These are phyloP conservation scores for Syritta pipiens DNA, from an alignment of 2,888 invertebrate species.

Conservation along the genomic window DNA sequence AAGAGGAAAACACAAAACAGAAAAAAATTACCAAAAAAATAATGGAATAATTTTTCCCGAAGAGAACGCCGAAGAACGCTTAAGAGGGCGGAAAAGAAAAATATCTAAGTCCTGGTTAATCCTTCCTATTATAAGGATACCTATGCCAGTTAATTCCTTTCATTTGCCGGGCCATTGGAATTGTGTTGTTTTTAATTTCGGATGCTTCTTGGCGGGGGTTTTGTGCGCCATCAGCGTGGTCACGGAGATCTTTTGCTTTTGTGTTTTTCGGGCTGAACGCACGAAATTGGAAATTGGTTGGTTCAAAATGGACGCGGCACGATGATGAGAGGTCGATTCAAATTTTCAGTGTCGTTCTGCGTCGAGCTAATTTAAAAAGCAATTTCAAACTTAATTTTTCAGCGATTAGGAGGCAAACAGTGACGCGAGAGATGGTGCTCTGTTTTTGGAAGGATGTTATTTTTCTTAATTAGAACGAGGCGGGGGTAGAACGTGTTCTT, in stretches of 20 bases:
- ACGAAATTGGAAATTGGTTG: slow-evolving; percentile 23
- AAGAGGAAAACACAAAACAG: slow-evolving; percentile 70
- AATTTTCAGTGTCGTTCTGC: slow-evolving; percentile 18
- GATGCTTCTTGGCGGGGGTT: slow-evolving; percentile 5
- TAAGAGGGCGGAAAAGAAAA: slow-evolving; percentile 62
- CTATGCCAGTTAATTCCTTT: slow-evolving; percentile 53
- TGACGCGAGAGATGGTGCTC: slow-evolving; percentile 13
- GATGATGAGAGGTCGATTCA: neutral
- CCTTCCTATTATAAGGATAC: slow-evolving; percentile 61
- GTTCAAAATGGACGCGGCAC: too few species aligned
- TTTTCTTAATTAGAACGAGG: slow-evolving; percentile 45
- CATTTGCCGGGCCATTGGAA: slow-evolving; percentile 35
- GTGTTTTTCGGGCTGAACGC: slow-evolving; percentile 16
- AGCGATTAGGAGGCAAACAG: slow-evolving; percentile 76
- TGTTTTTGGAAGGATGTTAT: slow-evolving; percentile 12
- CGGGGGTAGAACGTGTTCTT: too few species aligned
- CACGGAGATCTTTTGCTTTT: slow-evolving; percentile 39
- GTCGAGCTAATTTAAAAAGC: slow-evolving; percentile 76
- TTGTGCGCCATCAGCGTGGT: neutral
- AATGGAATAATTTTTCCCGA: slow-evolving; percentile 74
- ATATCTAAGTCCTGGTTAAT: slow-evolving; percentile 68
- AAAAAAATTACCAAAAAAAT: slow-evolving; percentile 74
- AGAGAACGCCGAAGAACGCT: too few species aligned
- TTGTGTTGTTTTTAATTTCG: slow-evolving; percentile 45
- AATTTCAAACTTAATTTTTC: slow-evolving; percentile 79